Evolutionary conservation across 1,140 invertebrate genomes (phyloP).

Genomic region (Plutomurus gul): DNA sequence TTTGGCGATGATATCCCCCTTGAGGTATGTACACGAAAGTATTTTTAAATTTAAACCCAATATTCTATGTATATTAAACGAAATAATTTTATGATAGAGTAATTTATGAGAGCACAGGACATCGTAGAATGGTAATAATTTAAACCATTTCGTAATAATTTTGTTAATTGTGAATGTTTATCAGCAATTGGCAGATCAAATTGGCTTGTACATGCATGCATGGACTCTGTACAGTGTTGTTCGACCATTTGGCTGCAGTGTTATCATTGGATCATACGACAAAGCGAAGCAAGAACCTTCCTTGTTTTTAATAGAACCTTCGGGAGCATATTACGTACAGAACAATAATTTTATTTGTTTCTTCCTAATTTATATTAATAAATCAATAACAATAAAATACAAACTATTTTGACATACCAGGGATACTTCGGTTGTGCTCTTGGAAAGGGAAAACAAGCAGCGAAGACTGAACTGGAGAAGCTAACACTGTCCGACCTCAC

Average conservation of each 20-base stretch:
- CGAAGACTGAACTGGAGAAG: conserved; percentile 99
- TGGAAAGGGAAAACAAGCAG: conserved; percentile 97
- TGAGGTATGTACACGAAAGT: conserved; percentile 62
- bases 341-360: not conserved
- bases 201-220: conserved; percentile 94
- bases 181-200: conserved; percentile 84
- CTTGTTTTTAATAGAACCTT: conserved; percentile 96
- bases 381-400: too few relatives aligned
- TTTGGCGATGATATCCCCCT: conserved; percentile 85
- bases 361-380: conserved; percentile 43
- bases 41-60: conserved; percentile 33
- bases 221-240: conserved; percentile 96
- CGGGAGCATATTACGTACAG: conserved; percentile 88
- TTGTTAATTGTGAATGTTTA: conserved; percentile 49
- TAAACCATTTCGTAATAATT: not conserved
- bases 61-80: too few relatives aligned
- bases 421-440: conserved; percentile 95
- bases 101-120: too few relatives aligned
- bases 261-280: conserved; percentile 84
- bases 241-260: conserved; percentile 89
- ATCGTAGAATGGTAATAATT: too few relatives aligned
- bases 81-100: too few relatives aligned
- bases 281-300: conserved; percentile 75
- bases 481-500: conserved; percentile 84
- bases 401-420: too few relatives aligned